Conservation (phyloP, 2,113 vertebrate species). For the Gallinago paraguaiae region DNA sequence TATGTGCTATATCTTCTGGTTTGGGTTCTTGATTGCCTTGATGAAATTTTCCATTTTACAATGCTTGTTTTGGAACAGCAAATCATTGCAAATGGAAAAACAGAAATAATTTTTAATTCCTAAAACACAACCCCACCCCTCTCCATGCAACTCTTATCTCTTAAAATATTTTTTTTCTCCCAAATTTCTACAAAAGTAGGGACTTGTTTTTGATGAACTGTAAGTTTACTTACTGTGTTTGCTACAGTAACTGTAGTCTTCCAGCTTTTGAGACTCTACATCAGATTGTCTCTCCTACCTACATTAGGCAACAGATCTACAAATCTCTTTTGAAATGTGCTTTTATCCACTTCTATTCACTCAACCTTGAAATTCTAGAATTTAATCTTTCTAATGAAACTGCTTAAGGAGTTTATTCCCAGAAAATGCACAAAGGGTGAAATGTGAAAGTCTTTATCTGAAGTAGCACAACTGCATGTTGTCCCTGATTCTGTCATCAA, state of each 20-base stretch:
- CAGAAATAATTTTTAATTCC: neutral
- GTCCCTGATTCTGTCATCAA: neutral
- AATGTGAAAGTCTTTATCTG: neutral
- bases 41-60: neutral
- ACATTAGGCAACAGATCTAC: neutral
- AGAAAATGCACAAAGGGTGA: neutral
- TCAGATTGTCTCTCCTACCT: neutral
- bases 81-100: neutral
- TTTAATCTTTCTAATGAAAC: neutral
- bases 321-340: neutral
- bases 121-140: neutral
- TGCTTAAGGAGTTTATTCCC: neutral
- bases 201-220: neutral
- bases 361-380: neutral
- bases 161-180: neutral
- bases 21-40: neutral
- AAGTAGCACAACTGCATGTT: rapidly evolving
- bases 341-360: neutral
- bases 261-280: neutral
- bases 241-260: neutral
- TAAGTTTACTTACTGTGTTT: neutral
- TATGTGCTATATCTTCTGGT: neutral
- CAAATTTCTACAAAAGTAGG: neutral
- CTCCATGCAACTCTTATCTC: neutral
- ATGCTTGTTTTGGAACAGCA: neutral